A percentile compares a stretch with the other conserved stretches of the same genome.
Evolutionary conservation across 2,113 vertebrate species (phyloP).

Genomic region (Oreotrochilus melanogaster): DNA sequence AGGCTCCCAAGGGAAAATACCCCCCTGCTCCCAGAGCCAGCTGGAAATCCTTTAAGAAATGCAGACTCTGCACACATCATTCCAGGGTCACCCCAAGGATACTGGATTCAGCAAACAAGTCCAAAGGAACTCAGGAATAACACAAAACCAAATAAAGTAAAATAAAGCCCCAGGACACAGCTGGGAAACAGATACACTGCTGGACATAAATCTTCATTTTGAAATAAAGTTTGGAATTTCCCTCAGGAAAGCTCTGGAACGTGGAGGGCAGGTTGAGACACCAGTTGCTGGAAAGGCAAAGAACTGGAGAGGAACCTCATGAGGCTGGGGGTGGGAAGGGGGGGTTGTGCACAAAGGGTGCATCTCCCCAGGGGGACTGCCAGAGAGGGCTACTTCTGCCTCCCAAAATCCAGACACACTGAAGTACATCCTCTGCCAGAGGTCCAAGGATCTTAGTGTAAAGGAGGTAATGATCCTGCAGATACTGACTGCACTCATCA

Average conservation of each 20-base stretch:
- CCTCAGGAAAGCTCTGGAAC: not conserved
- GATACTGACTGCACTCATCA: not conserved
- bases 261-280: not conserved
- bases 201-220: not conserved
- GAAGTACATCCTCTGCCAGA: accelerated
- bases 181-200: not conserved
- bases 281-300: not conserved
- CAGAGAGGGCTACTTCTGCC: not conserved
- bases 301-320: not conserved
- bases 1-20: not conserved
- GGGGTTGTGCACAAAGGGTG: not conserved
- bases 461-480: not conserved
- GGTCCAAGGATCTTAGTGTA: not conserved
- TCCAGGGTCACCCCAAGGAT: not conserved
- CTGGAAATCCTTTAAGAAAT: not conserved
- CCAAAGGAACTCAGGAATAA: not conserved
- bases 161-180: not conserved
- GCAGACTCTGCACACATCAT: not conserved
- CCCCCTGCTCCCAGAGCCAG: not conserved
- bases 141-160: not conserved
- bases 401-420: not conserved
- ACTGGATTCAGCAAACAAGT: not conserved
- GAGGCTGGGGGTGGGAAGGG: not conserved
- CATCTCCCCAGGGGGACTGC: accelerated
- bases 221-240: conserved; percentile 55